Conservation (phyloP, 1,140 invertebrate species). For the Calephelis virginiensis region DNA sequence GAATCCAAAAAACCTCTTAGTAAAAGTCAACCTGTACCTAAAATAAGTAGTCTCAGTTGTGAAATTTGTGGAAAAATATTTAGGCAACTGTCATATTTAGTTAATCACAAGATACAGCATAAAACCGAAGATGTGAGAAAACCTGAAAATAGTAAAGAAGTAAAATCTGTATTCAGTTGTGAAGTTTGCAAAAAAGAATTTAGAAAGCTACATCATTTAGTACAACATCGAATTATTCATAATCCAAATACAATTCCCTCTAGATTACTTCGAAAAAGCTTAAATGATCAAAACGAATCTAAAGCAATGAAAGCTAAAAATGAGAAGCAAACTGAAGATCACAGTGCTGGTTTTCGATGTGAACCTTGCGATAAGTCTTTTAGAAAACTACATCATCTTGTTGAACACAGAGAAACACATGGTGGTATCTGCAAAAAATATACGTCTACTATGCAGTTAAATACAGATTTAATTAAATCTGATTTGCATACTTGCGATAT, state of each 20-base stretch:
- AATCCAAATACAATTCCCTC: constrained; percentile 42
- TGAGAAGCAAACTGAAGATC: constrained; percentile 49
- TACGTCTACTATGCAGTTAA: constrained; percentile 25
- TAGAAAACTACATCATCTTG: constrained; percentile 73
- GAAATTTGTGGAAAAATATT: constrained; percentile 75
- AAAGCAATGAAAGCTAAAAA: constrained; percentile 40
- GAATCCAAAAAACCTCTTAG: constrained; percentile 33
- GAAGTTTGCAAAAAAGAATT: constrained; percentile 75
- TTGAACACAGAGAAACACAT: constrained; percentile 74
- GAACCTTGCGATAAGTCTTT: constrained; percentile 78
- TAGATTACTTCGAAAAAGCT: constrained; percentile 51
- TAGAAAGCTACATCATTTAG: constrained; percentile 72
- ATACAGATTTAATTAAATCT: constrained; percentile 35
- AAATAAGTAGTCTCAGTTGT: constrained; percentile 53
- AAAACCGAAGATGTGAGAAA: constrained; percentile 51
- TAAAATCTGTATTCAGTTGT: constrained; percentile 64
- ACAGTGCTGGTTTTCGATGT: constrained; percentile 71
- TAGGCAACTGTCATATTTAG: constrained; percentile 69
- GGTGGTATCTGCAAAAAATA: constrained; percentile 62
- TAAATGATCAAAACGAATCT: constrained; percentile 51
- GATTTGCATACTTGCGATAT: constrained; percentile 58
- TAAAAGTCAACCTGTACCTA: constrained; percentile 34
- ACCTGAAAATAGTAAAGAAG: constrained; percentile 33
- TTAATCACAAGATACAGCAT: constrained; percentile 66
- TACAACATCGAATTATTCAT: constrained; percentile 69